Percentiles rank a stretch among this genome's conserved stretches.
Conservation (phyloP, 2,888 invertebrate genomes). For the Prosopocoilus inquinatus region DNA sequence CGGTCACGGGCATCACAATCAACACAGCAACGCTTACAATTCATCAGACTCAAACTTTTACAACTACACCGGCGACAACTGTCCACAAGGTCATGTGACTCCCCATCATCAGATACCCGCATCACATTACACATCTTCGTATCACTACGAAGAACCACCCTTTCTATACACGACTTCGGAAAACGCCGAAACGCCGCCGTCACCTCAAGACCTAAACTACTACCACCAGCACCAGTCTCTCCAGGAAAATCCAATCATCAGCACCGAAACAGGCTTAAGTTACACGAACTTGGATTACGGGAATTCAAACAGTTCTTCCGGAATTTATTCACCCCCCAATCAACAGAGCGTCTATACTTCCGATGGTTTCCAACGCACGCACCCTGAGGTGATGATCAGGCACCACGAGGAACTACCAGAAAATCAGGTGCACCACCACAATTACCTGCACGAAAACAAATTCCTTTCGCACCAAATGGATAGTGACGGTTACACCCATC, state of each 20-base stretch:
- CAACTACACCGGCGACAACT: slow-evolving; percentile 38
- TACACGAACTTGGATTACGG: slow-evolving; percentile 87
- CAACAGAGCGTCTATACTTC: slow-evolving; percentile 41
- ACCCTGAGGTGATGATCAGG: slow-evolving; percentile 46
- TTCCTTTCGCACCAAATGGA: slow-evolving; percentile 45
- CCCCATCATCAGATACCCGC: slow-evolving; percentile 44
- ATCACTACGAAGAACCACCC: slow-evolving; percentile 47
- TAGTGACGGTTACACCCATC: slow-evolving; percentile 47
- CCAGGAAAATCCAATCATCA: slow-evolving; percentile 64
- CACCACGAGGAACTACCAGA: slow-evolving; percentile 58
- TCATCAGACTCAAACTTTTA: slow-evolving; percentile 44
- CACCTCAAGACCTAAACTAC: slow-evolving; percentile 51
- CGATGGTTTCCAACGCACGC: slow-evolving; percentile 36
- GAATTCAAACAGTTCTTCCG: slow-evolving; percentile 46
- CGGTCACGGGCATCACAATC: slow-evolving; percentile 59
- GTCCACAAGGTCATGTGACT: slow-evolving; percentile 37
- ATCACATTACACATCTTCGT: slow-evolving; percentile 47
- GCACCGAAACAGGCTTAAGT: slow-evolving; percentile 81
- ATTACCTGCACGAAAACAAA: slow-evolving; percentile 55
- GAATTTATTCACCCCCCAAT: slow-evolving; percentile 35
- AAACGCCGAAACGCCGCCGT: slow-evolving; percentile 49
- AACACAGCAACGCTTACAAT: slow-evolving; percentile 51
- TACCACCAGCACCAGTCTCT: slow-evolving; percentile 51
- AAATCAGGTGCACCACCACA: slow-evolving; percentile 48
- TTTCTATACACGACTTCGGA: slow-evolving; percentile 41